Evolutionary conservation across 2,888 invertebrate genomes (phyloP).

Genomic region (Thera britannica): DNA sequence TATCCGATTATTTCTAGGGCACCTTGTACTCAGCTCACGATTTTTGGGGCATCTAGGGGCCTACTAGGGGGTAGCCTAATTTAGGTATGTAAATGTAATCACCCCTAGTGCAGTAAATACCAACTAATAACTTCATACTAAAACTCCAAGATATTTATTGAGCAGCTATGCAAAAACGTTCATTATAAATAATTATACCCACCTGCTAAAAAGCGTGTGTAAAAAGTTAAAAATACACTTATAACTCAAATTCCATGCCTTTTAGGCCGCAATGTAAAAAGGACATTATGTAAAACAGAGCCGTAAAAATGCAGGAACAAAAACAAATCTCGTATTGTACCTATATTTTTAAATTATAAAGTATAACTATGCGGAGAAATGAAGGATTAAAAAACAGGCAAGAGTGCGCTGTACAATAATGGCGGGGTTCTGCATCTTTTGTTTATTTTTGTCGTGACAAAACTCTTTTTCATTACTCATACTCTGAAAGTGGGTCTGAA

Average conservation of each 20-base stretch:
- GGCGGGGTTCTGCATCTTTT: slow-evolving; percentile 15
- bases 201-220: slow-evolving; percentile 29
- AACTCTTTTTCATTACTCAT: neutral
- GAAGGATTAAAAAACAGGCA: slow-evolving; percentile 41
- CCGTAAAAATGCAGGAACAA: slow-evolving; percentile 53
- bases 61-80: too few relatives aligned
- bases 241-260: slow-evolving; percentile 30
- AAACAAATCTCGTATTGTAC: slow-evolving; percentile 56
- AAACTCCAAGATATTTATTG: slow-evolving; percentile 19
- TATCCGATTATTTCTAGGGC: too few relatives aligned
- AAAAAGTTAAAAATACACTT: slow-evolving; percentile 26
- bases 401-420: slow-evolving; percentile 14
- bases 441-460: neutral
- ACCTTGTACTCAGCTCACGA: too few relatives aligned
- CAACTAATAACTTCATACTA: slow-evolving; percentile 13
- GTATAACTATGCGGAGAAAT: slow-evolving; percentile 50
- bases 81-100: neutral
- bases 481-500: too few relatives aligned
- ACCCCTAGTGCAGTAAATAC: neutral
- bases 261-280: slow-evolving; percentile 44
- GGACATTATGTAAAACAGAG: slow-evolving; percentile 63
- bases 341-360: slow-evolving; percentile 46
- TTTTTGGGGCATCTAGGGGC: too few relatives aligned
- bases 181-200: slow-evolving; percentile 32
- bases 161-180: slow-evolving; percentile 26